Conservation (phyloP, 2,888 invertebrate species). For the Lasius fuliginosus region DNA sequence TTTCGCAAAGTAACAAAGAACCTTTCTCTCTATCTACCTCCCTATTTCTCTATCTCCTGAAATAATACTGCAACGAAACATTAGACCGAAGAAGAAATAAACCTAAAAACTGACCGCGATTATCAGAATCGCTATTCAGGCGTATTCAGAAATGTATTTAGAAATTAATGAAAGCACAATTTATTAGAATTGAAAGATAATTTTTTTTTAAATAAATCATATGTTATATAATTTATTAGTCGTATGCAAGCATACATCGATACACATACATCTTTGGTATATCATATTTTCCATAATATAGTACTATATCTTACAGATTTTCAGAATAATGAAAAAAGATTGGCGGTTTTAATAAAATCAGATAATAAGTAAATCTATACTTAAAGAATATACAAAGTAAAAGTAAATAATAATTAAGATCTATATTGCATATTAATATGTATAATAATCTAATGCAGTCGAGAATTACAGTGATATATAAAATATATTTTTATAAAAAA, state of each 20-base stretch:
- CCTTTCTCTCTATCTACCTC: not conserved
- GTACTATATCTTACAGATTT: not conserved
- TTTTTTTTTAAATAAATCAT: not conserved
- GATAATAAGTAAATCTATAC: not conserved
- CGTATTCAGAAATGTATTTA: not conserved
- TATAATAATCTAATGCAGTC: not conserved
- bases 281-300: not conserved
- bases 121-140: constrained; percentile 1
- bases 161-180: not conserved
- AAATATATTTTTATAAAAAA: not conserved
- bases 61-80: constrained; percentile 18
- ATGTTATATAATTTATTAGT: not conserved
- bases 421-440: not conserved
- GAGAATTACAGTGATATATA: not conserved
- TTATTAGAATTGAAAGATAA: not conserved
- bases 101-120: constrained; percentile 17
- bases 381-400: not conserved
- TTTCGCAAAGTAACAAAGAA: constrained; percentile 39
- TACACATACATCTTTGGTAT: not conserved
- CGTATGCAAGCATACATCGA: not conserved
- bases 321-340: not conserved
- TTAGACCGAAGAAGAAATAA: not conserved
- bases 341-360: not conserved
- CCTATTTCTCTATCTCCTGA: not conserved
- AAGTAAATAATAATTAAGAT: constrained; percentile 3